phyloP scores from a whole-genome alignment of 2,888 invertebrate genomes.

The Mamestra brassicae region DNA sequence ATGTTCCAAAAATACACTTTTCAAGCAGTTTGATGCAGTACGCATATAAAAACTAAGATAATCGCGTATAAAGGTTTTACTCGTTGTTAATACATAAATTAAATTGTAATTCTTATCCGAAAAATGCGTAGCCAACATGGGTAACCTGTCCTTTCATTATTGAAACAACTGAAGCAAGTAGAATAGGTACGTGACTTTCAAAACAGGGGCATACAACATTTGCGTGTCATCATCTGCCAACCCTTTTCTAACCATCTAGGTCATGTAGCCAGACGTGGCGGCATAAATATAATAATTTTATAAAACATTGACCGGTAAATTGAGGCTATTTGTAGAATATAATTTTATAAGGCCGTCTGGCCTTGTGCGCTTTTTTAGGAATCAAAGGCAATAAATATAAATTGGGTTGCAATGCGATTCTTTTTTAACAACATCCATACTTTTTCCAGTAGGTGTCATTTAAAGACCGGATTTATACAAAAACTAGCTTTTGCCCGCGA shows the following conservation, averaged over 20 bases:
- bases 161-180: conserved; percentile 37
- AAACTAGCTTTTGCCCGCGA: no score
- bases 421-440: no score
- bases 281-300: conserved; percentile 16
- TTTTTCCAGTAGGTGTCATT: no score
- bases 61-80: no score
- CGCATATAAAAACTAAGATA: no score
- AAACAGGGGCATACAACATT: conserved; percentile 38
- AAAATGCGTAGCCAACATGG: conserved; percentile 52
- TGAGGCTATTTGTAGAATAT: not conserved
- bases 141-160: conserved; percentile 51
- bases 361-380: not conserved
- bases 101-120: not conserved
- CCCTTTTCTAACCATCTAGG: conserved; percentile 34
- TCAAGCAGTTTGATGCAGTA: no score
- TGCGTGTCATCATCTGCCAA: conserved; percentile 32
- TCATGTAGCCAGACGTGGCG: conserved; percentile 26
- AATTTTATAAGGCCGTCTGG: not conserved
- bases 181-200: conserved; percentile 45
- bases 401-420: no score
- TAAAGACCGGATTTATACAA: no score
- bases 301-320: conserved; percentile 17
- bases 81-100: no score
- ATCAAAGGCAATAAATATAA: not conserved
- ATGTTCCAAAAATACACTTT: no score